Conservation (phyloP, 92 coral and sea anemone species). For the Desmophyllum pertusum region DNA sequence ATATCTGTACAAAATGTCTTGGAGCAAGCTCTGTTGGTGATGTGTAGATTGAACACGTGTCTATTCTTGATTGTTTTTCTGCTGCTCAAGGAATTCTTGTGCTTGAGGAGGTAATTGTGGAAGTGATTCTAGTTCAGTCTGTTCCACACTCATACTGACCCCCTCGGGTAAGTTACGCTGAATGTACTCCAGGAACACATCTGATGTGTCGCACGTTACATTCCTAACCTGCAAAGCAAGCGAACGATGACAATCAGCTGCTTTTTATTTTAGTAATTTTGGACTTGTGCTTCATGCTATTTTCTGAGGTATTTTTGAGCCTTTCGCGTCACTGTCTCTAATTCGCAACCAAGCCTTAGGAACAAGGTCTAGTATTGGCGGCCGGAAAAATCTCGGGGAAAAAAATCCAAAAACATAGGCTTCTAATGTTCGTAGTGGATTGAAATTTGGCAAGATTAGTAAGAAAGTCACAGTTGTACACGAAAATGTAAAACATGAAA, state of each 20-base stretch:
- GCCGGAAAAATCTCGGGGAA: too few relatives aligned
- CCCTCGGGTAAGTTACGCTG: constrained; percentile 98
- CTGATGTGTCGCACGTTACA: constrained; percentile 90
- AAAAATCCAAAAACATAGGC: too few relatives aligned
- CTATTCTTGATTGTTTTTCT: not conserved
- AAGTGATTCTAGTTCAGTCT: constrained; percentile 75
- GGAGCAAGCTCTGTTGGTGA: not conserved
- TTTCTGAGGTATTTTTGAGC: too few relatives aligned
- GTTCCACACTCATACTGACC: constrained; percentile 95
- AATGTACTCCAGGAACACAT: constrained; percentile 92
- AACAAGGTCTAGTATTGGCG: too few relatives aligned
- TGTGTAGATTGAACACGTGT: not conserved
- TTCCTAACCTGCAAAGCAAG: constrained; percentile 59
- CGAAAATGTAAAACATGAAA: too few relatives aligned
- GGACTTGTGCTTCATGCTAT: too few relatives aligned
- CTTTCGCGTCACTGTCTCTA: too few relatives aligned
- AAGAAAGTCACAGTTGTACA: too few relatives aligned
- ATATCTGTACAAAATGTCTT: not conserved
- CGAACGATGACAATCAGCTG: not conserved
- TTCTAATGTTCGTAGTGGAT: too few relatives aligned
- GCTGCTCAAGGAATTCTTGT: constrained; percentile 66
- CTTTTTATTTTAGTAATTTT: too few relatives aligned
- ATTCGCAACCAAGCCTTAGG: too few relatives aligned
- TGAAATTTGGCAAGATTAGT: too few relatives aligned
- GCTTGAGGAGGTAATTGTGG: constrained; percentile 87